Base-by-base conservation (phyloP, 2,113 vertebrate species). In the sheep (Ovis aries) region DNA sequence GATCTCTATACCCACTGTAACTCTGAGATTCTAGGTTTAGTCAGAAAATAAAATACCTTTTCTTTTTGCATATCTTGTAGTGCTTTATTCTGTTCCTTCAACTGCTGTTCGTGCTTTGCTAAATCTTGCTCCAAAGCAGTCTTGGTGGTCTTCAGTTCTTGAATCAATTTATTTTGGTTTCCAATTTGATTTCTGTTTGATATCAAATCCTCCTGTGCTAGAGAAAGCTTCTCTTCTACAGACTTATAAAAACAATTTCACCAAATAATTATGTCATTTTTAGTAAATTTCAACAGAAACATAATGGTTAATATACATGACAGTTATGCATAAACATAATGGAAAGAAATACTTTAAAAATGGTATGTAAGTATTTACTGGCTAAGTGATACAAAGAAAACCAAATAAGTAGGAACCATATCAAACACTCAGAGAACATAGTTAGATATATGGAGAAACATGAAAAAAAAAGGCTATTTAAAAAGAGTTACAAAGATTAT, bases 171-270 rank as follows among this genome's bases (percentile, higher is more conserved):
- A 96, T 99, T 99, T 78, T 98, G 99, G 97, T 97, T 98, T 64
- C 98, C 99, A 97, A 99, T 99, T 98, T 99, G 99, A 98, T 99
- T 99, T 97, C 98, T 99, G 95, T 99, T 99, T 98, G 99, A 99
- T 96, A 99, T 98, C 97, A 99, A 97, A 97, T 99, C 99, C 96
- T 99, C 99, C 97, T 99, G 99, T 90, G 99, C 98, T 96, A 99
- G 33, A 84, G 98, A 98, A 97, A 99, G 98, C 98, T 99, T 99
- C 97, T 99, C 99, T 98, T 99, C 99, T 97, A 99, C 98, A 43
- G 98, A 99, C 99, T 99, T 98, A 98, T 0, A 98, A 98, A 98
- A 98, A 95, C 91, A 59, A 98, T 50, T 86, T 96, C 81, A 53
- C 40, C 27, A 97, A 97, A 93, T 98, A 97, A 97, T 48, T 97